A percentile compares a stretch with the other conserved stretches of the same genome.
Conservation (phyloP, 2,113 vertebrate genomes). For the Bos javanicus region DNA sequence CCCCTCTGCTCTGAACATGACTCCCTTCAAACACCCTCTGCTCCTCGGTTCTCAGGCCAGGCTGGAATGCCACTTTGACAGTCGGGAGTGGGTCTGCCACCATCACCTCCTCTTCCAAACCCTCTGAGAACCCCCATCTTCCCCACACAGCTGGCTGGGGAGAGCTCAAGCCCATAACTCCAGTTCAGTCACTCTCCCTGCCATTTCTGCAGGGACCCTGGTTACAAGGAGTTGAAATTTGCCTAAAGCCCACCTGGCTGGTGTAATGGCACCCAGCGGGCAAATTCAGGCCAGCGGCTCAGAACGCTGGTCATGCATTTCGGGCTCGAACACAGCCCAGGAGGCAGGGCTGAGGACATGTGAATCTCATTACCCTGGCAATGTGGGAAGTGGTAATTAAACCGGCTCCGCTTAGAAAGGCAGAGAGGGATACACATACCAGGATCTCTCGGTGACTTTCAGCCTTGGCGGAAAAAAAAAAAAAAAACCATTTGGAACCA, state of each 20-base stretch:
- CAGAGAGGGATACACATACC: slow-evolving; percentile 7
- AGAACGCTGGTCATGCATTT: slow-evolving; percentile 67
- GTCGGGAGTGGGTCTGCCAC: background rate
- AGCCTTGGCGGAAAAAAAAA: background rate
- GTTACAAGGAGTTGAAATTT: slow-evolving; percentile 63
- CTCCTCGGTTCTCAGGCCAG: background rate
- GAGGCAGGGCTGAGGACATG: slow-evolving; percentile 46
- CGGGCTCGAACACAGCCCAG: slow-evolving; percentile 49
- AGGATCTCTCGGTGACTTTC: slow-evolving; percentile 14
- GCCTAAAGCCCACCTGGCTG: slow-evolving; percentile 70
- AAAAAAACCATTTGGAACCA: background rate
- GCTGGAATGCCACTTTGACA: background rate
- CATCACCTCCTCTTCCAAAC: background rate
- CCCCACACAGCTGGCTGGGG: background rate
- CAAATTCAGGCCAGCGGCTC: slow-evolving; percentile 62
- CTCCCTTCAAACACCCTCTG: background rate
- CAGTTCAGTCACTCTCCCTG: background rate
- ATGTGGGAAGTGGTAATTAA: slow-evolving; percentile 59
- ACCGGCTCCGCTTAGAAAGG: slow-evolving; percentile 1
- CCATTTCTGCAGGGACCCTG: slow-evolving; percentile 28
- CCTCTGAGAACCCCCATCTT: background rate
- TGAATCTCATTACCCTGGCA: slow-evolving; percentile 56
- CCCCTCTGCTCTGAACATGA: background rate
- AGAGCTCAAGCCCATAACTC: slow-evolving; percentile 36
- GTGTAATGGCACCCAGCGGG: slow-evolving; percentile 37